Base-by-base conservation (phyloP, 2,113 vertebrate genomes). In the Hyla sarda region DNA sequence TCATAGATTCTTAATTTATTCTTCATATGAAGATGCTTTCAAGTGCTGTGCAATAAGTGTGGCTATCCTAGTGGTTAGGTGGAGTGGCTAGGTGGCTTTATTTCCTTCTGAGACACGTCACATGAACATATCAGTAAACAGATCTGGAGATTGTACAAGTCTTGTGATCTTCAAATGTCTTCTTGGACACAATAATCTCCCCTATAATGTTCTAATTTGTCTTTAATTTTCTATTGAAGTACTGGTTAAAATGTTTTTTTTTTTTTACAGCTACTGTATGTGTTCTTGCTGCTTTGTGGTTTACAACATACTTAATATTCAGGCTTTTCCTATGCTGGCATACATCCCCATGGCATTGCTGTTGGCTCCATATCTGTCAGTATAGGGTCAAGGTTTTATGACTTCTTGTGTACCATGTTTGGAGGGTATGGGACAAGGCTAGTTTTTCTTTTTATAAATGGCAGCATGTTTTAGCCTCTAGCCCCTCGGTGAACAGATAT, bases 371-470 rank as follows among this genome's bases (percentile, higher is more conserved):
- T 79, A 37, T 79, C 30, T 54, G 21, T 32, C 52, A 13, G 60
- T 37, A 79, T 23, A 58, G 30, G 76, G 76, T 79, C 76, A 79
- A 13, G 75, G 30, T 58, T 79, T 79, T 37, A 34, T 79, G 21
- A 34, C 30, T 79, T 37, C 50, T 58, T 58, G 32, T 60, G 21
- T 79, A 34, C 58, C 34, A 37, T 30, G 54, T 48, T n/a, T 48
- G 72, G 72, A 75, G n/a, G 30, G 23, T 58, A 60, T 34, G 54
- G 76, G 32, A 79, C 54, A 58, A 21, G 13, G 76, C 48, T 37
- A 23, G 17, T 34, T 58, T 58, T 79, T 79, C 34, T 79, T 79
- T 79, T 54, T 79, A 79, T 79, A 54, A 79, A 58, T 79, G 76
- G 21, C 50, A 58, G 52, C 34, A 58, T 58, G 54, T 17, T 52